phyloP scores from a whole-genome alignment of 1,140 invertebrate genomes.

The Diploscapter pachys region DNA sequence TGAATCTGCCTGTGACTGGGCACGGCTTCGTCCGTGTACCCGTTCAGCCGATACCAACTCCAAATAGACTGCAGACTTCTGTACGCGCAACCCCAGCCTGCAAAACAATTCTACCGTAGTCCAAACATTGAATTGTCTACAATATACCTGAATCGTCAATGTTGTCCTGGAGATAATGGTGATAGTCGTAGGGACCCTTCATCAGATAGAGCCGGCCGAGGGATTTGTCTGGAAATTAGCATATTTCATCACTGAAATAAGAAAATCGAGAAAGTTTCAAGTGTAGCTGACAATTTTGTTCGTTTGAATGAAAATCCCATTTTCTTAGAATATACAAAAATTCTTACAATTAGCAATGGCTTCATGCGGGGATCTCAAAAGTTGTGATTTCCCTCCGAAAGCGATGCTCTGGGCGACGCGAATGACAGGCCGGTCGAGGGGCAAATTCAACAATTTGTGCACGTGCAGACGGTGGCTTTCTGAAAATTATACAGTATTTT shows the following conservation, averaged over 20 bases:
- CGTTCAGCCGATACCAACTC: conserved; percentile 92
- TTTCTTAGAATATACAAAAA: not conserved
- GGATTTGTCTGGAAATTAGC: conserved; percentile 37
- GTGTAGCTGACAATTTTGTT: too few species aligned
- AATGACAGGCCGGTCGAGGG: conserved; percentile 7
- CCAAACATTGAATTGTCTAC: not conserved
- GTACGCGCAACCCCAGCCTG: conserved; percentile 95
- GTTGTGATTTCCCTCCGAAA: conserved; percentile 10
- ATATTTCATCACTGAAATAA: too few species aligned
- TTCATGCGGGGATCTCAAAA: conserved; percentile 21
- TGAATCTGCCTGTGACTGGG: conserved; percentile 86
- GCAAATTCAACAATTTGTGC: conserved; percentile 22
- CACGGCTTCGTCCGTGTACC: conserved; percentile 77
- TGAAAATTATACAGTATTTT: not conserved
- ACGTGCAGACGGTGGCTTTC: conserved; percentile 20
- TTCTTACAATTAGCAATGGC: conserved; percentile 23
- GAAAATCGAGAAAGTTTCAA: too few species aligned
- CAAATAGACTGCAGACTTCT: conserved; percentile 91
- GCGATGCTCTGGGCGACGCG: conserved; percentile 18
- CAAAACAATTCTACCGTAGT: not conserved
- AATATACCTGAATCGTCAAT: conserved; percentile 78
- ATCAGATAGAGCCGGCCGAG: conserved; percentile 69
- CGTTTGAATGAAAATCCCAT: not conserved
- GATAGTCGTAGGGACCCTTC: conserved; percentile 81
- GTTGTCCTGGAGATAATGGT: conserved; percentile 93